phyloP scores from a whole-genome alignment of 2,113 vertebrate species.

The Coryphaenoides rupestris region DNA sequence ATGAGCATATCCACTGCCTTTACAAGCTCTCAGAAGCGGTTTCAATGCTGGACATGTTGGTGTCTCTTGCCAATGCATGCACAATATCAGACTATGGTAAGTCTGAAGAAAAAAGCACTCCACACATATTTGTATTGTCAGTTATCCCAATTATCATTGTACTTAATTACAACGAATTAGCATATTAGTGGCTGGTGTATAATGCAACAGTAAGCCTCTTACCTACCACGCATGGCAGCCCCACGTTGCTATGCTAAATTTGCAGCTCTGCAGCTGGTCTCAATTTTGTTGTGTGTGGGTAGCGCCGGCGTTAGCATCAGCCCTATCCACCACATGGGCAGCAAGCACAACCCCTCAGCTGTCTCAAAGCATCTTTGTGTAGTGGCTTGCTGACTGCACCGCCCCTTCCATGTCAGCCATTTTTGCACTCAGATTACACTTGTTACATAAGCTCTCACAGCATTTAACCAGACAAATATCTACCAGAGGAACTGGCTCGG shows the following conservation, averaged over 20 bases:
- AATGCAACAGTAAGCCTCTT: constrained; percentile 16
- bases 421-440: constrained; percentile 57
- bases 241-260: constrained; percentile 14
- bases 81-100: constrained; percentile 92
- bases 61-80: constrained; percentile 89
- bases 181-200: not conserved
- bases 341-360: constrained; percentile 52
- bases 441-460: constrained; percentile 56
- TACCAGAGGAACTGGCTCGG: constrained; percentile 26
- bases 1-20: constrained; percentile 88
- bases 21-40: constrained; percentile 93
- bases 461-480: constrained; percentile 42
- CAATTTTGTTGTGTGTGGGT: constrained; percentile 29
- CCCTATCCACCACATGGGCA: constrained; percentile 42
- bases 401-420: constrained; percentile 42
- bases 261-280: constrained; percentile 28
- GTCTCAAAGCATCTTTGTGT: constrained; percentile 62
- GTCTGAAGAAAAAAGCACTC: constrained; percentile 16
- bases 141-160: constrained; percentile 19
- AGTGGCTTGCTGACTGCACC: constrained; percentile 54
- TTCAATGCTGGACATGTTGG: constrained; percentile 96
- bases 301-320: constrained; percentile 25
- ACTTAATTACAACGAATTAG: no score
- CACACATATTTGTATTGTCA: not conserved
- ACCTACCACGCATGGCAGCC: constrained; percentile 19